A percentile compares a stretch with the other conserved stretches of the same genome.
phyloP scores from a whole-genome alignment of 92 coral and sea anemone species.

The Diadumene lineata region DNA sequence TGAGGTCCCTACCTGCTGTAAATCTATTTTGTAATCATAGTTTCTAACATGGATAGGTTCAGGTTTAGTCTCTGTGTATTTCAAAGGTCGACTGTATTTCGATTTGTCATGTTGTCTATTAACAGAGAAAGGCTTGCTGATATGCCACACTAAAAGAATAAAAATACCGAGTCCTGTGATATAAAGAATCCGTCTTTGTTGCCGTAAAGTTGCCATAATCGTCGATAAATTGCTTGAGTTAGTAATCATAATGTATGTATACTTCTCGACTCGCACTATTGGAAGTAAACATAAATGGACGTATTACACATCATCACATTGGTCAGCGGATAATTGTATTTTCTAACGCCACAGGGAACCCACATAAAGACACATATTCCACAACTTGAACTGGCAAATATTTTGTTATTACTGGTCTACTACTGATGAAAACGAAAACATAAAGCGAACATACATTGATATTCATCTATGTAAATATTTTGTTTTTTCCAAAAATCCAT shows the following conservation, averaged over 20 bases:
- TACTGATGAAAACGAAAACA: too few relatives aligned
- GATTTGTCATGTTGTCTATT: too few relatives aligned
- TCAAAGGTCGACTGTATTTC: too few relatives aligned
- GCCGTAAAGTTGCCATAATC: slow-evolving; percentile 11
- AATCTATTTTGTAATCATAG: slow-evolving; percentile 3
- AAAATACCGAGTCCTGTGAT: neutral
- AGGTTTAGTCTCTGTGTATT: too few relatives aligned
- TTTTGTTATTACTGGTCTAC: too few relatives aligned
- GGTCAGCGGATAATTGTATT: slow-evolving; percentile 10
- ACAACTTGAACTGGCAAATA: too few relatives aligned
- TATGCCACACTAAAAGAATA: slow-evolving; percentile 9
- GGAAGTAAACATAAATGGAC: neutral
- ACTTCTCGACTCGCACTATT: neutral
- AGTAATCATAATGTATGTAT: neutral
- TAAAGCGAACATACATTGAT: too few relatives aligned
- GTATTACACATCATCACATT: slow-evolving; percentile 21
- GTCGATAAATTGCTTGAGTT: neutral
- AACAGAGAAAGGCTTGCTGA: neutral
- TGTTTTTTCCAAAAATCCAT: too few relatives aligned
- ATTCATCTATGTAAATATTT: too few relatives aligned
- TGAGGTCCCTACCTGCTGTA: slow-evolving; percentile 18
- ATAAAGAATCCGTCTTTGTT: neutral
- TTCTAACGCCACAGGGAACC: slow-evolving; percentile 2
- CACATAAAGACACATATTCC: too few relatives aligned
- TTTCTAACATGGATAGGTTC: too few relatives aligned